These are phyloP conservation scores for Toxotes chatareus DNA, from an alignment of 2,113 vertebrate species.

Conservation along the genomic window DNA sequence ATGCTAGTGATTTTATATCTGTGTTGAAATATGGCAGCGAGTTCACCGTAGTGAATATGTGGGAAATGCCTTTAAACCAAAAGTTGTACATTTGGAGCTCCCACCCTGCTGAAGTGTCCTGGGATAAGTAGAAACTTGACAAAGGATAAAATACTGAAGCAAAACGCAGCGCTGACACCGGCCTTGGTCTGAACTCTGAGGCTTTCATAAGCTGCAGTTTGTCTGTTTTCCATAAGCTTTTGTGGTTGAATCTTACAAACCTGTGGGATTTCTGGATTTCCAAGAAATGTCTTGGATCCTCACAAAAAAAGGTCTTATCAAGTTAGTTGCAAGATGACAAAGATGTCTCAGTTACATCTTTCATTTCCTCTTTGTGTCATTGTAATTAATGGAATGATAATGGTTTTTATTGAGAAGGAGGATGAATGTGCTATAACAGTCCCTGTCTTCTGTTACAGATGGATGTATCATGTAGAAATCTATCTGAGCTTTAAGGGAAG, in stretches of 20 bases:
- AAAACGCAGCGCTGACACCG: neutral
- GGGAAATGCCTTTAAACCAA: neutral
- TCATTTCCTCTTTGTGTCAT: constrained; percentile 8
- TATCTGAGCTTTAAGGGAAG: neutral
- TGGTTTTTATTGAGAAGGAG: constrained; percentile 6
- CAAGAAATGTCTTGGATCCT: neutral
- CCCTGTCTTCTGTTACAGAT: neutral
- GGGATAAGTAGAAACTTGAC: neutral
- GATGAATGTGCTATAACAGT: constrained; percentile 16
- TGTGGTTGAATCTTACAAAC: neutral
- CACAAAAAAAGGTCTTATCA: neutral
- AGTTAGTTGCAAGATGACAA: constrained; percentile 8
- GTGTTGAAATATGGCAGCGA: constrained; percentile 12
- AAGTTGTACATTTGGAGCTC: neutral
- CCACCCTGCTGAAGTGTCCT: neutral
- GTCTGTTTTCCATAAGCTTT: too few relatives aligned
- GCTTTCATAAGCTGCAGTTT: neutral
- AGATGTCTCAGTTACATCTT: neutral
- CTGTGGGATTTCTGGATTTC: neutral
- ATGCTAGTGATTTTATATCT: neutral
- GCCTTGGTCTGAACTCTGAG: neutral
- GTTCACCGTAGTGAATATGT: neutral
- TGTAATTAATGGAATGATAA: constrained; percentile 13
- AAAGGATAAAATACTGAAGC: neutral
- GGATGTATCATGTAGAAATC: constrained; percentile 5